Evolutionary conservation across 2,113 vertebrate species (phyloP), one percentile per base, ranked within the genome.

Genomic region (Ochotona princeps): DNA sequence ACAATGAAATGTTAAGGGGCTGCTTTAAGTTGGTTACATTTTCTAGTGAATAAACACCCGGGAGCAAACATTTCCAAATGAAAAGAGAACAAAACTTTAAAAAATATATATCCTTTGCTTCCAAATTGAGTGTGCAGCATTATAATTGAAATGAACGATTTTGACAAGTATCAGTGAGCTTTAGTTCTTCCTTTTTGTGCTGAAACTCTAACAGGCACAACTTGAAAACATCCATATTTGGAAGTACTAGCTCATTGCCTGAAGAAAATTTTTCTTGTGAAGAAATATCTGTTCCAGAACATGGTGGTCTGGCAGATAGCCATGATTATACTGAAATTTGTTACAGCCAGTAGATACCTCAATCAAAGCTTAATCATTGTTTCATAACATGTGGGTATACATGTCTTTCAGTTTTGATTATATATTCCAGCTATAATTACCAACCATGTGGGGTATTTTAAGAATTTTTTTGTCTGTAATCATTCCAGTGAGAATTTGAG

Each of bases 361-460:
- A 90, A 81, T 95, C 75, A 94, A 91, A 90, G 30, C n/a, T 89
- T 96, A 90, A 92, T 92, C 26, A 84, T 70, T 96, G 70, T 94
- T 96, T 95, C 90, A 89, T 92, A 94, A 93, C 38, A 87, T 12
- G 87, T 94, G 66, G 47, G 76, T 93, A 76, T 80, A 83, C 95
- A 72, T 92, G 23, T 79, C 78, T 95, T 94, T 91, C 72, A 83
- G 57, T 94, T 95, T 96, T 94, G 61, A 94, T 89, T 90, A 78
- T 81, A 51, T 35, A 85, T 90, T 95, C 23, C 26, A 13, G 1
- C 30, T 21, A 30, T 95, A 38, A 88, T 89, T 92, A 67, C 51
- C 90, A 94, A 85, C 23, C 65, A 0, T 65, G 0, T 4, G 14
- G 91, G 2, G 8, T 7, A 49, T 30, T 81, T 81, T 86, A 93